A percentile compares a stretch with the other conserved stretches of the same genome.
These are phyloP conservation scores for Chloroceryle inda DNA, from an alignment of 2,797 vertebrate species.

Conservation along the genomic window DNA sequence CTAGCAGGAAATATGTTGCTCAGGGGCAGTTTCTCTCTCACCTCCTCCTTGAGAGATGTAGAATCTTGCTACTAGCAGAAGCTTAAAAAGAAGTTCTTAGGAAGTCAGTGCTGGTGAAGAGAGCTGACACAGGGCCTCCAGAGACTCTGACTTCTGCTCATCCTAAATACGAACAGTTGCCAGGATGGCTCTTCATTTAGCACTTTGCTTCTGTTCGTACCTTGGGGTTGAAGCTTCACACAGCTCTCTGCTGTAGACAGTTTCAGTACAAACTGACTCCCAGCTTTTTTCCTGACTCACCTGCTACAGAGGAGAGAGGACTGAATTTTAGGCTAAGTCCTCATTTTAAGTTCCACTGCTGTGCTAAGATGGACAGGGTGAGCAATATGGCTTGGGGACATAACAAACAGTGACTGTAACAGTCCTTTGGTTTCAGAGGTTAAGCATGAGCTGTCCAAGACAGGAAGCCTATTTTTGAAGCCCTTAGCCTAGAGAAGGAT, in stretches of 20 bases:
- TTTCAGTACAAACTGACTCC: neutral
- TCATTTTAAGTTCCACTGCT: neutral
- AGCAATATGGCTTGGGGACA: neutral
- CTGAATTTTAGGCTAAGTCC: neutral
- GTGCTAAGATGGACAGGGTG: neutral
- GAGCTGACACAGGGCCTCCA: neutral
- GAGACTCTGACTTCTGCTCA: neutral
- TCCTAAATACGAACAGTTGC: neutral
- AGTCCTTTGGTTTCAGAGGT: neutral
- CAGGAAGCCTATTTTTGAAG: neutral
- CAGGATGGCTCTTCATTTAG: neutral
- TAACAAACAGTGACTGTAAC: neutral
- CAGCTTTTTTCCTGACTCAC: neutral
- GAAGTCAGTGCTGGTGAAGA: neutral
- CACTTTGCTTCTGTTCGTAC: neutral
- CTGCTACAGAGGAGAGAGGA: neutral
- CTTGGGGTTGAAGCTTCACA: neutral
- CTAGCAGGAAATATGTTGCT: neutral
- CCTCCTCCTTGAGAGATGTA: neutral
- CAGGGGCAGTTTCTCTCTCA: neutral
- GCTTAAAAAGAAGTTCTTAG: neutral
- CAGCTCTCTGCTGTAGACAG: neutral
- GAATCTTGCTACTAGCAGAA: neutral
- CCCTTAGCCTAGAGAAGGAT: neutral
- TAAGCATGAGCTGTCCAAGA: neutral